phyloP scores from a whole-genome alignment of 2,888 invertebrate species.

The Odontomyia ornata region DNA sequence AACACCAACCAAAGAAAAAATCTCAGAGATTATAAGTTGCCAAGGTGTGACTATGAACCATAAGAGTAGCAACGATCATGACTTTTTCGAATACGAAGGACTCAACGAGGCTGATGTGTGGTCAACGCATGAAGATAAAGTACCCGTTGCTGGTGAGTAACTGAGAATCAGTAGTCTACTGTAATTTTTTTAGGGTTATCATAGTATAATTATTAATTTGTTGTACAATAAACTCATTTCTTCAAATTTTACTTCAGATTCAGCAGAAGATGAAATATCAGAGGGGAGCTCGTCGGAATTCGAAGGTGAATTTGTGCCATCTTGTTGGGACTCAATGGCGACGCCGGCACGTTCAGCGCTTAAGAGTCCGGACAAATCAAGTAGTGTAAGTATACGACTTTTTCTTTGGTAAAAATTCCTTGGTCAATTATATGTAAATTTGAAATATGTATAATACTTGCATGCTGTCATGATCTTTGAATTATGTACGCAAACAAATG shows the following conservation, averaged over 20 bases:
- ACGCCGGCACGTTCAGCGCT: constrained; percentile 80
- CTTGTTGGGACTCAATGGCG: constrained; percentile 82
- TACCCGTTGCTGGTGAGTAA: constrained; percentile 41
- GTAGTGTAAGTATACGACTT: constrained; percentile 52
- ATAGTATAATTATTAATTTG: background rate
- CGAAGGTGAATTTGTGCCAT: constrained; percentile 80
- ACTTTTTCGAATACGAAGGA: constrained; percentile 38
- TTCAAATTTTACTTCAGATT: constrained; percentile 45
- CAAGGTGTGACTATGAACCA: background rate
- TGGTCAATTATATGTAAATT: background rate
- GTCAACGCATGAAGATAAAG: constrained; percentile 50
- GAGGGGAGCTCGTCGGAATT: constrained; percentile 66
- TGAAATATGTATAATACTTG: constrained; percentile 35
- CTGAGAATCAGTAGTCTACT: background rate
- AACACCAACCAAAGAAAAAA: constrained; percentile 46
- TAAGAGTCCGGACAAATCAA: constrained; percentile 65
- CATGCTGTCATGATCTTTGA: constrained; percentile 42
- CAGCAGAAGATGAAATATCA: constrained; percentile 53
- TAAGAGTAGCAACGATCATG: background rate
- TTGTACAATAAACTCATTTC: background rate
- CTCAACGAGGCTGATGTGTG: constrained; percentile 47
- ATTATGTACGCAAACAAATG: constrained; percentile 45
- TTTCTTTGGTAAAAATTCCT: constrained; percentile 1
- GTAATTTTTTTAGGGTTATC: background rate
- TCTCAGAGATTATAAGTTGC: background rate